Conservation (phyloP, 2,888 invertebrate genomes). For the Eilema sororculum region DNA sequence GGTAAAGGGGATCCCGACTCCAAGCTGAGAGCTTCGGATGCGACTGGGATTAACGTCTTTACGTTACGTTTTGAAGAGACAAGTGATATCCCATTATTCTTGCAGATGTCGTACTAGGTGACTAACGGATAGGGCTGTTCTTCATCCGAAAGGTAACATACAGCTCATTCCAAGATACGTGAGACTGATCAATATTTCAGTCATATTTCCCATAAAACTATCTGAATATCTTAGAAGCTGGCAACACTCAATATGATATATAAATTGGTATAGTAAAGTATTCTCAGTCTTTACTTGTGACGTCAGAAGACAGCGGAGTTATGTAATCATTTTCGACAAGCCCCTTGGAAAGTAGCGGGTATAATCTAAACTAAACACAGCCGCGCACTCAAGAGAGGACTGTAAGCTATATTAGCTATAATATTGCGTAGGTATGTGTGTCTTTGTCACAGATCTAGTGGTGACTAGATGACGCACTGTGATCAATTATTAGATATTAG, state of each 20-base stretch:
- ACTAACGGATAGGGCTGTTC: neutral
- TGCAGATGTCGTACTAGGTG: neutral
- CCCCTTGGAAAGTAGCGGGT: neutral
- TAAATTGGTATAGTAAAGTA: neutral
- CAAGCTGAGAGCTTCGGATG: too few relatives aligned
- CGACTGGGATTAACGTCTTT: too few relatives aligned
- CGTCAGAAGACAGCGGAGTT: neutral
- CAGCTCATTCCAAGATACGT: too few relatives aligned
- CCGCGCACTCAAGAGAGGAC: neutral
- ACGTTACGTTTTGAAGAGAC: too few relatives aligned
- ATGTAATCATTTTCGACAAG: conserved; percentile 1
- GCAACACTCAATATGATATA: neutral
- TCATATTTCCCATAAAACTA: neutral
- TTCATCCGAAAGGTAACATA: too few relatives aligned
- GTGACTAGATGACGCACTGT: neutral
- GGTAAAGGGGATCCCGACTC: too few relatives aligned
- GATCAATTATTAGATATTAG: too few relatives aligned
- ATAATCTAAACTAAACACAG: conserved; percentile 5
- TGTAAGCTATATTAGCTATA: neutral
- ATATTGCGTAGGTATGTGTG: neutral
- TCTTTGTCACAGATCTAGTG: neutral
- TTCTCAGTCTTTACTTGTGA: neutral
- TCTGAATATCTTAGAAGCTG: neutral
- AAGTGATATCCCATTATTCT: too few relatives aligned
- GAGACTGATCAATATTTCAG: neutral